A percentile compares a stretch with the other conserved stretches of the same genome.
These are phyloP conservation scores for Heliconius sara DNA, from an alignment of 2,888 invertebrate species.

Conservation along the genomic window DNA sequence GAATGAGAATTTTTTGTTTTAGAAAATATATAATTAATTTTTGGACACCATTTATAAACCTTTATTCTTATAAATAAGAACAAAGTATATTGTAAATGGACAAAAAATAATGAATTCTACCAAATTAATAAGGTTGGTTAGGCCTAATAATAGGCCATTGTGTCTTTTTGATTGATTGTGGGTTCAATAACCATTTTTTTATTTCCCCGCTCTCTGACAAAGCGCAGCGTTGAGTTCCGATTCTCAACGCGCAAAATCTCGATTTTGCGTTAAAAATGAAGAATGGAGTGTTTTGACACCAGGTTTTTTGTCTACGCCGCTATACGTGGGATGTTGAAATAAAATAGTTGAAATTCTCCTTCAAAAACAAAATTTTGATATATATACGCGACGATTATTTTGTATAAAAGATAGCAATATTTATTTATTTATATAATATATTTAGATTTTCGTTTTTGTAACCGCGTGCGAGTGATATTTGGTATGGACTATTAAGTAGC, in stretches of 20 bases:
- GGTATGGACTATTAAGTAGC: constrained; percentile 62
- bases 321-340: neutral
- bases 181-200: neutral
- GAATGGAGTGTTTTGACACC: neutral
- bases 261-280: neutral
- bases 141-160: neutral
- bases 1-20: constrained; percentile 27
- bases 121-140: neutral
- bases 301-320: neutral
- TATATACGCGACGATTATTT: constrained; percentile 54
- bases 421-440: constrained; percentile 65
- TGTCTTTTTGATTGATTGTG: neutral
- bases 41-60: constrained; percentile 13
- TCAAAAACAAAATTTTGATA: constrained; percentile 39
- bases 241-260: too few relatives aligned
- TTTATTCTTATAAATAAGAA: constrained; percentile 15
- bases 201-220: neutral
- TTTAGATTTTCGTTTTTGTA: constrained; percentile 46
- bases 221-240: too few relatives aligned
- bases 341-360: constrained; percentile 28
- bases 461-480: constrained; percentile 57
- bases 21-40: neutral
- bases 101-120: neutral
- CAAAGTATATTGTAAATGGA: constrained; percentile 1
- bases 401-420: constrained; percentile 58